Evolutionary conservation across 2,113 vertebrate species (phyloP), one percentile per base, ranked within the genome.

Genomic region (Stigmatopora argus): DNA sequence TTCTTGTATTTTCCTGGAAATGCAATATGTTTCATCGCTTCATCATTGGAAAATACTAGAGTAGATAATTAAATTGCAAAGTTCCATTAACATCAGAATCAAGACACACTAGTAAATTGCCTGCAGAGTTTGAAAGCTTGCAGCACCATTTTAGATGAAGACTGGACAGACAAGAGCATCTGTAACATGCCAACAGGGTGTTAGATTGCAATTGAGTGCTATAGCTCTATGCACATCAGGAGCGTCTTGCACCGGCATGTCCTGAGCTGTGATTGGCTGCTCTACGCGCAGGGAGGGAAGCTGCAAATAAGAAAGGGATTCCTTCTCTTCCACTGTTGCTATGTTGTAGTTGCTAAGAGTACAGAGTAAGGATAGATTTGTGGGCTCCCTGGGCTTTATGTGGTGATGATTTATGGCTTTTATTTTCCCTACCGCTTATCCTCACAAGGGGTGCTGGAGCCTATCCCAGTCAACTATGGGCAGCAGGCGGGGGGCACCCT

Each of bases 241-340:
- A 75, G 66, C 78, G 78, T 70, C 56, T 57, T 71, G 69, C 64
- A 74, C 84, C 19, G 57, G 70, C 75, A 38, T 84, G 83, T 74
- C 78, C 81, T 84, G 77, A 81, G 72, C 84, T 78, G 62, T 86
- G 85, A 90, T 91, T 91, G 90, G 89, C 78, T 78, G 78, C 66
- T 53, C 72, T 72, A 78, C 78, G 73, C 76, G 71, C 63, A 65
- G 83, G 81, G 81, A 83, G 71, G 70, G 78, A 79, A 79, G 85
- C 85, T 86, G 75, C 83, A 85, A 87, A 89, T 87, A 89, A 87
- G 79, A 86, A 83, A 81, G 75, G 77, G 73, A 81, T 84, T 85
- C 82, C 67, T 76, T 49, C 71, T 82, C 77, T 79, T 85, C 73
- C 78, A 48, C 87, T 90, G 87, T 91, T 91, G 87, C 88, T 84